Conservation (phyloP, 2,888 invertebrate species). For the Oithona nana region DNA sequence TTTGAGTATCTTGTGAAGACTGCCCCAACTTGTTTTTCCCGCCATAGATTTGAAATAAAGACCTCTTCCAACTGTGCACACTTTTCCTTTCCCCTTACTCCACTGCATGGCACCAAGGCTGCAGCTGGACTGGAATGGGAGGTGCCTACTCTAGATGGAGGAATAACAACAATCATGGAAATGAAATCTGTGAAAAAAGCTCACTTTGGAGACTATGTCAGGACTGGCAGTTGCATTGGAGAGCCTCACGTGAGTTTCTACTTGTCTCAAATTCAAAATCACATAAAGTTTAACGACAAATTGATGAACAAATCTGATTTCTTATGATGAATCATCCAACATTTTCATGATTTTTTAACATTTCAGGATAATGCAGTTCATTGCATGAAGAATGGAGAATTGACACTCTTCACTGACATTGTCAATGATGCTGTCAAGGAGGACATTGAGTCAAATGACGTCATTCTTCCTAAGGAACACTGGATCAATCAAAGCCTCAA, state of each 20-base stretch:
- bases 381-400: neutral
- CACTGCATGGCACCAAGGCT: neutral
- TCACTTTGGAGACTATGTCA: neutral
- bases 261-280: too few species aligned
- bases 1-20: neutral
- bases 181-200: neutral
- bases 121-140: neutral
- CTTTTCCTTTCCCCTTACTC: neutral
- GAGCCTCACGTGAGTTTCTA: constrained; percentile 2
- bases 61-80: neutral
- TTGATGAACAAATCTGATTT: neutral
- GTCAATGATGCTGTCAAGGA: neutral
- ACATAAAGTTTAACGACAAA: too few species aligned
- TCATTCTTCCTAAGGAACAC: neutral
- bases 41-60: neutral
- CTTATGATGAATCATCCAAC: neutral
- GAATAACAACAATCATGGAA: neutral
- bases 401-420: neutral
- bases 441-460: neutral
- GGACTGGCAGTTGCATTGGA: constrained; percentile 13
- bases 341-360: too few species aligned
- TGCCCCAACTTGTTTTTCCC: too few species aligned
- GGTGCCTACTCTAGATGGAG: neutral
- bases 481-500: neutral
- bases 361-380: neutral